A percentile compares a stretch with the other conserved stretches of the same genome.
phyloP scores from a whole-genome alignment of 2,888 invertebrate species.

The Synanthedon formicaeformis region DNA sequence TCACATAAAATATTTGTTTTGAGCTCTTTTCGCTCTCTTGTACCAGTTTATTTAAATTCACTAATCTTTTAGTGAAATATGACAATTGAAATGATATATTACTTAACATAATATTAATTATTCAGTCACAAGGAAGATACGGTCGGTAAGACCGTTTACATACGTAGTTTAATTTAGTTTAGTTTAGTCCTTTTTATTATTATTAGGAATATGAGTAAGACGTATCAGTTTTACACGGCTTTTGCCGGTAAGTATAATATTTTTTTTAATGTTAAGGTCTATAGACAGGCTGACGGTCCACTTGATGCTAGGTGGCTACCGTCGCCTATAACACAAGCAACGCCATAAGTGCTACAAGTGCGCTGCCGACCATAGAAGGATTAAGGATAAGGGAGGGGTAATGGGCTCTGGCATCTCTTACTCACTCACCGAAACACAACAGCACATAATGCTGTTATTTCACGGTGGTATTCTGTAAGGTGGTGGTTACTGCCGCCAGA shows the following conservation, averaged over 20 bases:
- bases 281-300: no score
- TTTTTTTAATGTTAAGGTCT: no score
- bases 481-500: no score
- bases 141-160: background rate
- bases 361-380: no score
- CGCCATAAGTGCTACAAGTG: no score
- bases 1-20: conserved; percentile 4
- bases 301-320: no score
- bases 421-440: no score
- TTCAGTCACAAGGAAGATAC: conserved; percentile 4
- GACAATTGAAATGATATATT: background rate
- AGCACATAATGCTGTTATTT: no score
- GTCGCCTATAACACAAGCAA: no score
- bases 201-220: conserved; percentile 16
- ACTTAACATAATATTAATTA: background rate
- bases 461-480: no score
- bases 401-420: no score
- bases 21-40: conserved; percentile 2
- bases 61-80: background rate
- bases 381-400: no score
- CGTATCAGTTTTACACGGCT: conserved; percentile 17
- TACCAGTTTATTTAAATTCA: conserved; percentile 2
- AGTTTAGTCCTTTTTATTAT: background rate
- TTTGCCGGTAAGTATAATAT: conserved; percentile 16
- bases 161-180: background rate